These are phyloP conservation scores for Spisula subtruncata DNA, from an alignment of 2,888 invertebrate species.

Conservation along the genomic window DNA sequence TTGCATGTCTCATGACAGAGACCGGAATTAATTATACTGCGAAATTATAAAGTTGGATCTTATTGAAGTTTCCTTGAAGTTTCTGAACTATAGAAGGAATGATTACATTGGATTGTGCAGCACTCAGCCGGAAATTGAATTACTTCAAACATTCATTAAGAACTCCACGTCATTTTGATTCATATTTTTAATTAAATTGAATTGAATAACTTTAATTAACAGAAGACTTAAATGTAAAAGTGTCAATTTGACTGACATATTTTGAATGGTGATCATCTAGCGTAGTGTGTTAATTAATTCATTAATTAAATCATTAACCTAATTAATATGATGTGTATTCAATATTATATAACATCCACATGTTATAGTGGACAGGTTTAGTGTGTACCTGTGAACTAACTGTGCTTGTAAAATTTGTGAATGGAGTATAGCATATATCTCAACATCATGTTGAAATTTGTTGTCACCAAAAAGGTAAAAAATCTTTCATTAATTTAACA, in stretches of 20 bases:
- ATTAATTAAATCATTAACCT: background rate
- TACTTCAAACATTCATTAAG: too few species aligned
- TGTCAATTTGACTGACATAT: background rate
- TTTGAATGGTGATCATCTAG: too few species aligned
- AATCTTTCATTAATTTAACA: too few species aligned
- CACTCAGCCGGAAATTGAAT: too few species aligned
- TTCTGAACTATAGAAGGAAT: too few species aligned
- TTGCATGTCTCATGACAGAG: too few species aligned
- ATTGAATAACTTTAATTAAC: background rate
- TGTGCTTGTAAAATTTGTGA: background rate
- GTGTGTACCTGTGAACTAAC: background rate
- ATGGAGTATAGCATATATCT: background rate
- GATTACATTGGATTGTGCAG: too few species aligned
- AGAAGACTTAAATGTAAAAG: background rate
- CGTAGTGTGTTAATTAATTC: background rate
- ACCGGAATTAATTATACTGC: too few species aligned
- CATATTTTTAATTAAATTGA: background rate
- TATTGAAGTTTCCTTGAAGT: too few species aligned
- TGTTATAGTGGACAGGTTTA: background rate
- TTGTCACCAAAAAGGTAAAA: slow-evolving; percentile 27
- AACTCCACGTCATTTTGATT: background rate
- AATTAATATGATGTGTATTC: background rate
- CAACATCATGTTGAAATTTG: slow-evolving; percentile 46
- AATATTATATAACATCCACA: background rate
- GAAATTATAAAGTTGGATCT: too few species aligned